These are phyloP conservation scores for Falco concolor DNA, from an alignment of 2,797 vertebrate species.

Conservation along the genomic window DNA sequence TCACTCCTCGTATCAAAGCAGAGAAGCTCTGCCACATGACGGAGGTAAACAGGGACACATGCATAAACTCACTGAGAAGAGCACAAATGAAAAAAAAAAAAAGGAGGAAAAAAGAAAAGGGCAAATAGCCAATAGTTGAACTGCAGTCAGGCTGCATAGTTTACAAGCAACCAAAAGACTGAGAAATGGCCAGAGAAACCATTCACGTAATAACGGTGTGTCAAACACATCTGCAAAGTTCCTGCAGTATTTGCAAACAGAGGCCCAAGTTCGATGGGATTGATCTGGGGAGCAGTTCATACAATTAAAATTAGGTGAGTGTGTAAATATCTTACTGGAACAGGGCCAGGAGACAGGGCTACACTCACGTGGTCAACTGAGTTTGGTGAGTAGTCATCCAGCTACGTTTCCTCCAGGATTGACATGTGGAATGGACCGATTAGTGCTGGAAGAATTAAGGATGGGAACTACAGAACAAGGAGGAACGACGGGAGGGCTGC, in stretches of 20 bases:
- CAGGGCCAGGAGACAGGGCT: background rate
- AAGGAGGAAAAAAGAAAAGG: background rate
- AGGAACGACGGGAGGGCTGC: background rate
- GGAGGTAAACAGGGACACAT: background rate
- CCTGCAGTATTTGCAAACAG: background rate
- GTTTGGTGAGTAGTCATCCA: background rate
- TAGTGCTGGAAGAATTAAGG: background rate
- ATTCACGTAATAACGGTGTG: background rate
- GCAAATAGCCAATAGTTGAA: constrained; percentile 32
- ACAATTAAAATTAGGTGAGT: background rate
- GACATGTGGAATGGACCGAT: accelerated
- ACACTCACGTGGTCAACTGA: background rate
- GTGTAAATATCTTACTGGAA: background rate
- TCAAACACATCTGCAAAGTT: constrained; percentile 4
- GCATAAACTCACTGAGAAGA: background rate
- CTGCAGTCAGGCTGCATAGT: background rate
- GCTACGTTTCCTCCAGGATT: background rate
- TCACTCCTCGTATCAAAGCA: background rate
- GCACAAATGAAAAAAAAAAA: background rate
- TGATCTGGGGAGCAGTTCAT: background rate
- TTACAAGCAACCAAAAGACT: background rate
- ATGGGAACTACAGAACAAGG: background rate
- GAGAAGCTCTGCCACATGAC: background rate
- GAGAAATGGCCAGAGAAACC: background rate
- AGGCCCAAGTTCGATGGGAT: background rate